phyloP scores from a whole-genome alignment of 2,797 vertebrate species.

The Takifugu rubripes region DNA sequence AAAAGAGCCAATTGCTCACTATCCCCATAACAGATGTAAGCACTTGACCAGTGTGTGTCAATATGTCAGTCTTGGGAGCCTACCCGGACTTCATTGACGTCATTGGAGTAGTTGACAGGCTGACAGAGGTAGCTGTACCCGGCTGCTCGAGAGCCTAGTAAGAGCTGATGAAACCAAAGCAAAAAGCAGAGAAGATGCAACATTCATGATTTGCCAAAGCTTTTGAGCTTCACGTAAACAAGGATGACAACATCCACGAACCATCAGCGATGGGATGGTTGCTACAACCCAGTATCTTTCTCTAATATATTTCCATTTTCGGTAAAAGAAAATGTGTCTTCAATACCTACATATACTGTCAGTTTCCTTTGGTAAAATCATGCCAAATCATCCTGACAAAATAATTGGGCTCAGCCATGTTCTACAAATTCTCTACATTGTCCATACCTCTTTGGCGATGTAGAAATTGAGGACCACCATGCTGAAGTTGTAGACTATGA shows the following conservation, averaged over 20 bases:
- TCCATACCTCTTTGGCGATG: slow-evolving; percentile 94
- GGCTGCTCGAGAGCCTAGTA: slow-evolving; percentile 88
- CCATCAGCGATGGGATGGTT: not conserved
- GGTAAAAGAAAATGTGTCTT: not conserved
- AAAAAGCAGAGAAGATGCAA: slow-evolving; percentile 14
- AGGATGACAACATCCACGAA: not conserved
- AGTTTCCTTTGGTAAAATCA: no score
- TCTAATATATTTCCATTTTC: no score
- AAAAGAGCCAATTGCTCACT: not conserved
- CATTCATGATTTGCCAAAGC: not conserved
- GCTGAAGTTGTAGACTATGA: slow-evolving; percentile 97
- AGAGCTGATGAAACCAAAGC: slow-evolving; percentile 75
- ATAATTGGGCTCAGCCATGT: no score
- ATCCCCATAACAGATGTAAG: not conserved
- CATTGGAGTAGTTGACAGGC: slow-evolving; percentile 91
- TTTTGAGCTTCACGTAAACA: slow-evolving; percentile 3
- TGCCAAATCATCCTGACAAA: not conserved
- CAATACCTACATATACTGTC: not conserved
- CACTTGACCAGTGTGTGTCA: not conserved
- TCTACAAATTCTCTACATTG: no score
- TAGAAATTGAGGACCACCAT: slow-evolving; percentile 99
- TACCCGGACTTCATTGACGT: slow-evolving; percentile 97
- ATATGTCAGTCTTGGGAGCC: slow-evolving; percentile 53
- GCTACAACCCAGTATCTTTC: no score
- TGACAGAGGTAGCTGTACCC: slow-evolving; percentile 98